A percentile compares a stretch with the other conserved stretches of the same genome.
Conservation (phyloP, 2,888 invertebrate genomes). For the Hirtodrosophila histrioides region DNA sequence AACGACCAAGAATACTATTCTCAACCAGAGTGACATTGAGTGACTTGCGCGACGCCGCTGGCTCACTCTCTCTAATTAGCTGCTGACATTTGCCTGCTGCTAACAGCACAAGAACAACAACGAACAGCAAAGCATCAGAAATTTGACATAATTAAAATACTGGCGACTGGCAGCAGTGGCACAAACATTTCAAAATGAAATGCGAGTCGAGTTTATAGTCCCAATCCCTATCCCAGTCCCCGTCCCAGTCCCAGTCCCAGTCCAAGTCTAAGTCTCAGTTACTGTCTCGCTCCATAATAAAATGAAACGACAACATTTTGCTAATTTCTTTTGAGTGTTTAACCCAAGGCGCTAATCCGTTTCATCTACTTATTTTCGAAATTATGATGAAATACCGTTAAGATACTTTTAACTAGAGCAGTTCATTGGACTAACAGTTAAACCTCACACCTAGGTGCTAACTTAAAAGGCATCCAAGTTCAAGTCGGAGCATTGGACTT, state of each 20-base stretch:
- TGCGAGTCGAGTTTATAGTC: slow-evolving; percentile 42
- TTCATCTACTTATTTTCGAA: slow-evolving; percentile 52
- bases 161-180: slow-evolving; percentile 40
- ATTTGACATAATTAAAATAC: slow-evolving; percentile 80
- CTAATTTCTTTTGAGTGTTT: slow-evolving; percentile 65
- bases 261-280: slow-evolving; percentile 1
- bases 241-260: background rate
- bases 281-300: slow-evolving; percentile 20
- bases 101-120: slow-evolving; percentile 40
- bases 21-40: slow-evolving; percentile 67
- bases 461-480: slow-evolving; percentile 13
- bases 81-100: slow-evolving; percentile 77
- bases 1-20: slow-evolving; percentile 35
- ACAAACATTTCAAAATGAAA: slow-evolving; percentile 42
- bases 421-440: slow-evolving; percentile 61
- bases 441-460: slow-evolving; percentile 50
- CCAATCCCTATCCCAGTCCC: slow-evolving; percentile 18
- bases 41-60: slow-evolving; percentile 62
- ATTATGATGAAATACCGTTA: slow-evolving; percentile 50
- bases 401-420: slow-evolving; percentile 21
- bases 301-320: slow-evolving; percentile 49
- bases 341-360: slow-evolving; percentile 56
- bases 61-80: slow-evolving; percentile 75
- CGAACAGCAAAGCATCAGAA: slow-evolving; percentile 37
- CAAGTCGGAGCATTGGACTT: slow-evolving; percentile 46